phyloP scores from a whole-genome alignment of 2,113 vertebrate genomes.

The Abramis brama region DNA sequence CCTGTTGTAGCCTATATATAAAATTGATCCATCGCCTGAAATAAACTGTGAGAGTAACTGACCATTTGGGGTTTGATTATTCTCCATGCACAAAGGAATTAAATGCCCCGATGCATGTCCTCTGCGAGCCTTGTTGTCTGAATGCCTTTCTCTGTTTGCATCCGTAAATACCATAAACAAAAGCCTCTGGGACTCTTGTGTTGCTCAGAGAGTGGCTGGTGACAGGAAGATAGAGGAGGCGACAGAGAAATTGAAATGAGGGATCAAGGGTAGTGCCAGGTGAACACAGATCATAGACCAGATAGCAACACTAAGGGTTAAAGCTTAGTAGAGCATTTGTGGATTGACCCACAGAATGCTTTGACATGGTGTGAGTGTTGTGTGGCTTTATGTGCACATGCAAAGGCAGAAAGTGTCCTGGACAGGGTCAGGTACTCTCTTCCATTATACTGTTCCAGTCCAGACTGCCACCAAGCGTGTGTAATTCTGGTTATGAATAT shows the following conservation, averaged over 20 bases:
- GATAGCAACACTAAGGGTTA: background rate
- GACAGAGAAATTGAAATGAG: conserved; percentile 20
- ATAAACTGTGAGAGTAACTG: conserved; percentile 14
- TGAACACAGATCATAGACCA: background rate
- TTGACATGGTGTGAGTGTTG: conserved; percentile 22
- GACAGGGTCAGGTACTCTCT: conserved; percentile 11
- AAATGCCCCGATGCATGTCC: conserved; percentile 7
- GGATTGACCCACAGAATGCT: background rate
- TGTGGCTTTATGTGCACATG: conserved; percentile 9
- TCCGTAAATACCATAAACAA: conserved; percentile 49
- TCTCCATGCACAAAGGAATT: background rate
- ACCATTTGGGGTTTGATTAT: background rate
- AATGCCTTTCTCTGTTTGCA: conserved; percentile 37
- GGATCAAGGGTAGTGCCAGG: conserved; percentile 19
- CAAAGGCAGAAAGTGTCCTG: background rate
- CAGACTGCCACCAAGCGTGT: background rate
- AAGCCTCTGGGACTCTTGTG: conserved; percentile 24
- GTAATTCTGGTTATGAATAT: background rate
- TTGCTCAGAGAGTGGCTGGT: conserved; percentile 40
- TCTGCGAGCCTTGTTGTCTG: conserved; percentile 1
- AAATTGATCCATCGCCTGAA: background rate
- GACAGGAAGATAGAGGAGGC: conserved; percentile 52
- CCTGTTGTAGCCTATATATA: background rate
- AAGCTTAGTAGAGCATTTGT: conserved; percentile 35
- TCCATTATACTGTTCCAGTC: background rate